Base-by-base conservation (phyloP, 1,140 invertebrate species). In the Drosophila leontia region DNA sequence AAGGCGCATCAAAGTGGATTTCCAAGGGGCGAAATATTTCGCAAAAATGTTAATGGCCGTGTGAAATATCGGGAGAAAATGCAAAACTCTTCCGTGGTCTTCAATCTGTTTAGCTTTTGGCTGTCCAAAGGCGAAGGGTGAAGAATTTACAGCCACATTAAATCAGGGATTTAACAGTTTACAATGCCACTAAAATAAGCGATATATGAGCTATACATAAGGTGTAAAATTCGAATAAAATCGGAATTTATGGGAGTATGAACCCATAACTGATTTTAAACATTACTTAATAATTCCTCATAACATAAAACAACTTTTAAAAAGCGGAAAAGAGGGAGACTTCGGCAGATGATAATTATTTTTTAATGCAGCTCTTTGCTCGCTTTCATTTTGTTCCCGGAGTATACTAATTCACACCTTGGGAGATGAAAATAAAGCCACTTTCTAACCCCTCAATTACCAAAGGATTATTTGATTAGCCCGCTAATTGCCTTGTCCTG, bases 391-490 rank as follows among this genome's bases (percentile, higher is more conserved):
- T 3, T 79, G 11, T 64, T 13, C 35, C 13, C 57, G n/a, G n/a
- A 50, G 7, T 7, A 12, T 17, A 6, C 7, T 12, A 26, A 7
- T 5, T 9, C 7, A 4, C 7, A n/a, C 3, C 41, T 7, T 26
- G 0, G 12, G 17, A 8, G 11, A 59, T 26, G 29, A 17, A 70
- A 32, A 19, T 68, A 34, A 58, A 62, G 55, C 17, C 26, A 17
- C 23, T 39, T 26, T 13, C 29, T 17, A 51, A 41, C 58, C 23
- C 29, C 51, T 58, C 72, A 80, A 80, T 79, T 88, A 69, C 48
- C 29, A 35, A 61, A 35, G 75, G 84, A 87, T 90, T 86, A 86
- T 76, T 87, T 86, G 83, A 86, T 86, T 86, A 86, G 79, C 53
- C 15, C 42, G 83, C 80, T 86, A 86, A 86, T 86, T 86, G 84